phyloP scores from a whole-genome alignment of 2,888 invertebrate species.

The Melinopterus prodromus region DNA sequence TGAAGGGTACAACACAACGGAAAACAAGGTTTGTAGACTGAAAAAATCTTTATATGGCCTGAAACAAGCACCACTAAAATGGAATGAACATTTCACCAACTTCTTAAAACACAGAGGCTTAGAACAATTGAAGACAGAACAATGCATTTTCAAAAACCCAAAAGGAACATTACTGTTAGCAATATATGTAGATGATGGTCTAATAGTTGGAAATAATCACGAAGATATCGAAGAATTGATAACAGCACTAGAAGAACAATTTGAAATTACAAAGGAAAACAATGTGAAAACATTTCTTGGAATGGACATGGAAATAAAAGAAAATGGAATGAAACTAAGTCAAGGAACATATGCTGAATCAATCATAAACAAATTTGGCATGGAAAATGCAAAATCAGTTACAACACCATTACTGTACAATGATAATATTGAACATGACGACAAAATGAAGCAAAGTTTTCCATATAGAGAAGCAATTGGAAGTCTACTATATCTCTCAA shows the following conservation, averaged over 20 bases:
- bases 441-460: slow-evolving; percentile 9
- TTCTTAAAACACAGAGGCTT: slow-evolving; percentile 23
- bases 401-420: slow-evolving; percentile 20
- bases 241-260: slow-evolving; percentile 40
- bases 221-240: slow-evolving; percentile 32
- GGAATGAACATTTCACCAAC: slow-evolving; percentile 29
- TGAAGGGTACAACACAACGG: slow-evolving; percentile 22
- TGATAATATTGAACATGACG: not conserved
- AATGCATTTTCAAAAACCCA: slow-evolving; percentile 26
- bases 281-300: slow-evolving; percentile 13
- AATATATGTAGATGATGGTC: slow-evolving; percentile 44
- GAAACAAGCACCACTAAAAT: slow-evolving; percentile 29
- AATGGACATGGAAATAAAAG: slow-evolving; percentile 18
- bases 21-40: slow-evolving; percentile 21
- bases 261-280: slow-evolving; percentile 20
- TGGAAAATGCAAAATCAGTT: slow-evolving; percentile 36
- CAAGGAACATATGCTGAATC: slow-evolving; percentile 20
- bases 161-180: slow-evolving; percentile 38
- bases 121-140: slow-evolving; percentile 13
- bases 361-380: slow-evolving; percentile 33
- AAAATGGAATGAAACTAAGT: not conserved
- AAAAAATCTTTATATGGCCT: slow-evolving; percentile 33
- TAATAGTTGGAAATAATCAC: slow-evolving; percentile 40
- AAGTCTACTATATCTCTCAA: slow-evolving; percentile 38
- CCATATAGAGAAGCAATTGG: slow-evolving; percentile 41